phyloP scores from a whole-genome alignment of 53 echinoderm and acorn worm genomes.

The Arbacia lixula region DNA sequence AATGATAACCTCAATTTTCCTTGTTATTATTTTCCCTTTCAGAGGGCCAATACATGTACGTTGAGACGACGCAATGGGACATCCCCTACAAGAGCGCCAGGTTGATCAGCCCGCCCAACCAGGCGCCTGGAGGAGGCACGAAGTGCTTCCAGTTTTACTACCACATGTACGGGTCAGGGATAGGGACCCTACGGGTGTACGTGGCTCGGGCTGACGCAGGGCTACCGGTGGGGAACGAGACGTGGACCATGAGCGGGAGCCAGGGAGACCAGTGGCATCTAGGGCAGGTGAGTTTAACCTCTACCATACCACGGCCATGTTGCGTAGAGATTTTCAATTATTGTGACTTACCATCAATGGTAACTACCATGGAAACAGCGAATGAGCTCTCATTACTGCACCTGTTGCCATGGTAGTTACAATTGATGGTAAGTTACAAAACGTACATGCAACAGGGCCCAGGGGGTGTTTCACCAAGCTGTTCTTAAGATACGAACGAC shows the following conservation, averaged over 20 bases:
- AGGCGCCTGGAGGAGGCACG: slow-evolving; percentile 29
- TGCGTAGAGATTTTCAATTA: too few species aligned
- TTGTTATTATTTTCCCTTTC: too few species aligned
- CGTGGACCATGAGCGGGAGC: background rate
- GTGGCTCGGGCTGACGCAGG: slow-evolving; percentile 17
- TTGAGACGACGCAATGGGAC: background rate
- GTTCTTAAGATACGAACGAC: too few species aligned
- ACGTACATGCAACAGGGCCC: too few species aligned
- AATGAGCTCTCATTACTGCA: too few species aligned
- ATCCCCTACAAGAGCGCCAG: background rate
- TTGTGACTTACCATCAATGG: too few species aligned
- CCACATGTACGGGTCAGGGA: slow-evolving; percentile 89
- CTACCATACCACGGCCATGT: too few species aligned
- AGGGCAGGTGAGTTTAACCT: slow-evolving; percentile 32
- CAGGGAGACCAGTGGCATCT: slow-evolving; percentile 27
- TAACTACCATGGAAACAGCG: too few species aligned
- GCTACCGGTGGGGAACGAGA: background rate
- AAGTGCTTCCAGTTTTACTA: slow-evolving; percentile 79
- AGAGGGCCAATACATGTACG: slow-evolving; percentile 9
- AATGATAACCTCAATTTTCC: too few species aligned
- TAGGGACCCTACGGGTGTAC: slow-evolving; percentile 73
- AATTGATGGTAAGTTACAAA: too few species aligned
- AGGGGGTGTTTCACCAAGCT: too few species aligned
- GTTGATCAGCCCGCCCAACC: slow-evolving; percentile 31
- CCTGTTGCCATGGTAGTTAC: too few species aligned